Evolutionary conservation across 2,797 vertebrate species (phyloP).

Genomic region (Sebastes cheni): DNA sequence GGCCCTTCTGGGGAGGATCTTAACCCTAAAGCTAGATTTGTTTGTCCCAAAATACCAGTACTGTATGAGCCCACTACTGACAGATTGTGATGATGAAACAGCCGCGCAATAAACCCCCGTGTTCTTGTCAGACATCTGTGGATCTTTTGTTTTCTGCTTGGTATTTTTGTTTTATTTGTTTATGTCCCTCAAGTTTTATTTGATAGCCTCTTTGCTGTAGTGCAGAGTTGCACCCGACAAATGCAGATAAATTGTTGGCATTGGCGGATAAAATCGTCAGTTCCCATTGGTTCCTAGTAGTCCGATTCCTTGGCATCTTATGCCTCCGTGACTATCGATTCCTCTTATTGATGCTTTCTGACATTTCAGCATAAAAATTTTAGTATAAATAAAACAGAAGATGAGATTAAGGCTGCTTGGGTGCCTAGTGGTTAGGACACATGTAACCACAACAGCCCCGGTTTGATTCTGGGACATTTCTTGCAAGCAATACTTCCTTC

Average conservation of each 20-base stretch:
- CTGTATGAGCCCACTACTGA: slow-evolving; percentile 6
- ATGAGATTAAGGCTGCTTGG: not conserved
- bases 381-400: not conserved
- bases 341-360: not conserved
- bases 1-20: slow-evolving; percentile 5
- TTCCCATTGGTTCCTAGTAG: not conserved
- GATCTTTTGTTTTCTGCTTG: not conserved
- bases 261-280: not conserved
- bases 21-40: slow-evolving; percentile 10
- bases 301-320: not conserved
- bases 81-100: slow-evolving; percentile 51
- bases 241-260: not conserved
- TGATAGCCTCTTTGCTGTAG: not conserved
- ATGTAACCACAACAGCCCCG: not conserved
- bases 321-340: not conserved
- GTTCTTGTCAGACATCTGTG: slow-evolving; percentile 1
- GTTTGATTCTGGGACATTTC: not conserved
- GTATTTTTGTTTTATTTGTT: not conserved
- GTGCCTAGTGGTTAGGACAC: not conserved
- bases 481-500: not conserved
- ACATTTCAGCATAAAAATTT: too few species aligned
- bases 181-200: not conserved
- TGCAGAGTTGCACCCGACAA: not conserved
- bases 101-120: slow-evolving; percentile 14
- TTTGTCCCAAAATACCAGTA: slow-evolving; percentile 22